phyloP scores from a whole-genome alignment of 2,888 invertebrate species.

The Acanthacorydalis orientalis region DNA sequence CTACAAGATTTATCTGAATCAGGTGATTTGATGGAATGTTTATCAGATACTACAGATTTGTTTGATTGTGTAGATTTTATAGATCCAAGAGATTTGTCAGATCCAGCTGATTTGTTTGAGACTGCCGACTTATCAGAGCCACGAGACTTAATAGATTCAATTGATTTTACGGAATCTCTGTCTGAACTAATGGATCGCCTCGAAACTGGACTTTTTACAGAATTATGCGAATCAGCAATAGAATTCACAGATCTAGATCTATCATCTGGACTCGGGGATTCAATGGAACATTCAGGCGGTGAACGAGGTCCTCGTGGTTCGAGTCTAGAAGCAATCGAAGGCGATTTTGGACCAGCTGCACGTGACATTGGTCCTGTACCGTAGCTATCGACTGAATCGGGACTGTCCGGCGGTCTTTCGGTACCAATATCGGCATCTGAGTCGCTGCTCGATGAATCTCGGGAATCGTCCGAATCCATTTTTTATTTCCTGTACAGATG shows the following conservation, averaged over 20 bases:
- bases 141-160: neutral
- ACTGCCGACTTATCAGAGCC: neutral
- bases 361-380: slow-evolving; percentile 6
- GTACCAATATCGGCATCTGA: slow-evolving; percentile 15
- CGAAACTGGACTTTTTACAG: neutral
- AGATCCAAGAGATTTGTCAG: neutral
- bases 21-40: slow-evolving; percentile 1
- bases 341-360: slow-evolving; percentile 9
- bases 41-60: slow-evolving; percentile 2
- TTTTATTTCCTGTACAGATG: neutral
- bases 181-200: neutral
- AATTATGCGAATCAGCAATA: neutral
- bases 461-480: slow-evolving; percentile 46
- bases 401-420: slow-evolving; percentile 12
- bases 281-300: slow-evolving; percentile 8
- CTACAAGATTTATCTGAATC: neutral
- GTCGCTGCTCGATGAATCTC: slow-evolving; percentile 28
- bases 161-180: neutral
- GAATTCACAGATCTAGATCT: neutral
- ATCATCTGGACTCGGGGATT: neutral
- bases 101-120: neutral
- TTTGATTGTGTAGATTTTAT: neutral
- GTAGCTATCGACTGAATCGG: slow-evolving; percentile 8
- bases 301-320: slow-evolving; percentile 5
- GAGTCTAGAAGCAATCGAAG: slow-evolving; percentile 1